These are phyloP conservation scores for Arrhopalites spinosus DNA, from an alignment of 2,888 invertebrate genomes.

Conservation along the genomic window DNA sequence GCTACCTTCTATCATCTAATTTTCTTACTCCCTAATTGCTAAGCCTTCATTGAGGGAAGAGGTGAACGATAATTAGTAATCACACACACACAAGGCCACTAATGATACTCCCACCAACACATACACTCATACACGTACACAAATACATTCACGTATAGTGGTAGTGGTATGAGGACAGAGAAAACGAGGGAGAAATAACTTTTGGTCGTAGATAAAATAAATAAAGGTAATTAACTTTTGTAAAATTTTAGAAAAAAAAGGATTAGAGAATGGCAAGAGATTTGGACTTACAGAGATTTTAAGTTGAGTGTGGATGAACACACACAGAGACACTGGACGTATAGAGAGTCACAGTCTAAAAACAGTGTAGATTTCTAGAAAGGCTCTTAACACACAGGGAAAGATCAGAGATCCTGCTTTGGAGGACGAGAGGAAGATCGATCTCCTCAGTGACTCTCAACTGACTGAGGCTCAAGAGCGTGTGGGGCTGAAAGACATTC, in stretches of 20 bases:
- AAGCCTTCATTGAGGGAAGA: not conserved
- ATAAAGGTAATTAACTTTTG: too few relatives aligned
- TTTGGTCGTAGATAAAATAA: too few relatives aligned
- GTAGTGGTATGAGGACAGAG: too few relatives aligned
- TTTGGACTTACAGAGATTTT: not conserved
- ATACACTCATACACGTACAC: too few relatives aligned
- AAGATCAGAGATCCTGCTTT: not conserved
- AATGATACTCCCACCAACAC: not conserved
- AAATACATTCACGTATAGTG: too few relatives aligned
- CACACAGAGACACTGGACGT: not conserved
- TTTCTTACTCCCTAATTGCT: not conserved
- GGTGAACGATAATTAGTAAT: not conserved
- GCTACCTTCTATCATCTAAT: too few relatives aligned
- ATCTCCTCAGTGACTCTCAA: constrained; percentile 37
- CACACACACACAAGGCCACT: not conserved
- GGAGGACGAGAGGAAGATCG: constrained; percentile 20
- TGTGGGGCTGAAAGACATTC: constrained; percentile 34
- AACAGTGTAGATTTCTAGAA: not conserved
- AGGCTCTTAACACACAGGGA: constrained; percentile 11
- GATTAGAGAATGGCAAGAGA: not conserved
- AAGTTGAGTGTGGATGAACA: too few relatives aligned
- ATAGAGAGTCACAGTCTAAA: not conserved
- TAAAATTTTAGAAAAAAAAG: not conserved
- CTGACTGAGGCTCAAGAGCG: constrained; percentile 34
- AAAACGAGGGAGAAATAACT: too few relatives aligned